phyloP scores from a whole-genome alignment of 2,113 vertebrate species.

The Eulemur macaco region DNA sequence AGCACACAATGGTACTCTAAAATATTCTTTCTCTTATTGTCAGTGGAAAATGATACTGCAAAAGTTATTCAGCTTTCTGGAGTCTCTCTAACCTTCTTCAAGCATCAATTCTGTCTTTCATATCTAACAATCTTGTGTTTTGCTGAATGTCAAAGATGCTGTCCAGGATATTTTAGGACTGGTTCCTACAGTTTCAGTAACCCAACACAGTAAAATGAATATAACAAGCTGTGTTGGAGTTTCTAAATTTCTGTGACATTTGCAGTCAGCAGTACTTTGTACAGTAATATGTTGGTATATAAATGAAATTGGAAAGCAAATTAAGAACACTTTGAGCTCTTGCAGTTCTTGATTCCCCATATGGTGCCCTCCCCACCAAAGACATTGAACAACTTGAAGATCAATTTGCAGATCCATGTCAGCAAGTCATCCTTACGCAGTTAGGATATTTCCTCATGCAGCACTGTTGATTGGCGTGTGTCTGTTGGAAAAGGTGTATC shows the following conservation, averaged over 20 bases:
- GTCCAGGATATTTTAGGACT: neutral
- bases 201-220: neutral
- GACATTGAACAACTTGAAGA: constrained; percentile 33
- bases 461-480: constrained; percentile 44
- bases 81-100: neutral
- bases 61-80: neutral
- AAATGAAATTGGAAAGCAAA: neutral
- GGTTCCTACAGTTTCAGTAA: neutral
- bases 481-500: constrained; percentile 60
- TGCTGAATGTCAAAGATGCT: neutral
- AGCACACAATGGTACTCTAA: neutral
- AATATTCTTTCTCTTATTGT: neutral
- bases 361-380: neutral
- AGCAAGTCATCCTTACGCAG: neutral
- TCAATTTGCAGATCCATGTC: constrained; percentile 57
- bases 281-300: fast-evolving
- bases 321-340: neutral
- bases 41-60: neutral
- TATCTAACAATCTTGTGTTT: neutral
- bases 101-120: neutral
- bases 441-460: constrained; percentile 58
- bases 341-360: constrained; percentile 4
- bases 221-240: neutral
- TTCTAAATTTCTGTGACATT: neutral
- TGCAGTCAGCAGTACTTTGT: neutral